Evolutionary conservation across 2,113 vertebrate genomes (phyloP).

Genomic region (Origma solitaria): DNA sequence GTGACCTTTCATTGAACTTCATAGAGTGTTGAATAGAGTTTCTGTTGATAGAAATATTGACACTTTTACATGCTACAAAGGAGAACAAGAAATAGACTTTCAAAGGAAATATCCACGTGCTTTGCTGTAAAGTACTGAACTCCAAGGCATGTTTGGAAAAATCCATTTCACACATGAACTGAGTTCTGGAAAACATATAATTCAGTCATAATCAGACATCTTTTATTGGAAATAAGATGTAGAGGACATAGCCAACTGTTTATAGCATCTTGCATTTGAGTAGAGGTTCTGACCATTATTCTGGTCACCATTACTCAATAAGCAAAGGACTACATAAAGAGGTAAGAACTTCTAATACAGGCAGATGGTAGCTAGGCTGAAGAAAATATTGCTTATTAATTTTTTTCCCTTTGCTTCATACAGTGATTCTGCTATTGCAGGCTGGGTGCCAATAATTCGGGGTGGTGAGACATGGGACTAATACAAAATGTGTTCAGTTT

Average conservation of each 20-base stretch:
- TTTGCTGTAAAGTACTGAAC: neutral
- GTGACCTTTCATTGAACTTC: neutral
- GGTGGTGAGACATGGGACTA: conserved; percentile 41
- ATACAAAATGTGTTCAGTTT: conserved; percentile 50
- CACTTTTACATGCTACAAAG: neutral
- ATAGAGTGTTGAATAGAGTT: neutral
- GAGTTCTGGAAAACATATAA: neutral
- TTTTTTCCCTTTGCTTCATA: conserved; percentile 4
- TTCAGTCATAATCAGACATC: neutral
- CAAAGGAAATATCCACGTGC: neutral
- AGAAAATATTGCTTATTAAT: conserved; percentile 22
- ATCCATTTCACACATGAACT: neutral
- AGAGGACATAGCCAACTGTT: neutral
- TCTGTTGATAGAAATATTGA: neutral
- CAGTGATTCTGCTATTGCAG: neutral
- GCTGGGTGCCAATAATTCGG: conserved; percentile 6
- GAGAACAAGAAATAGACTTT: neutral
- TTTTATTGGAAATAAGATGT: neutral
- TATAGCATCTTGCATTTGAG: neutral
- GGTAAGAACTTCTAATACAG: neutral
- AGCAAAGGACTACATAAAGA: neutral
- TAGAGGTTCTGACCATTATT: neutral
- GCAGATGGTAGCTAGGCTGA: conserved; percentile 30
- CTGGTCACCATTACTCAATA: neutral
- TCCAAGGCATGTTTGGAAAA: neutral